phyloP scores from a whole-genome alignment of 2,888 invertebrate genomes.

The Galeruca laticollis region DNA sequence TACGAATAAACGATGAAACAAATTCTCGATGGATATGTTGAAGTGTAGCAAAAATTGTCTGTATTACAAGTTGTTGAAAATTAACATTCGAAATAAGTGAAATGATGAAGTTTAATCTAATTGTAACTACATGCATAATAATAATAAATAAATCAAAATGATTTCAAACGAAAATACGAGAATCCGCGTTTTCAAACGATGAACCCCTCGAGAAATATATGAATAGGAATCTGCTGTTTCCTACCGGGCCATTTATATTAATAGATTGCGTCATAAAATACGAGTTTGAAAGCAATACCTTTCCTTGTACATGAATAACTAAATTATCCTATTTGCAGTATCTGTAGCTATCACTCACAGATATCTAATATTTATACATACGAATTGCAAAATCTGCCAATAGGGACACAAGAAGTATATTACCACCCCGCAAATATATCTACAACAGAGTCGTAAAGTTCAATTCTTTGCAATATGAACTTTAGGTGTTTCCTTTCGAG shows the following conservation, averaged over 20 bases:
- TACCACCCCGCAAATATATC: slow-evolving; percentile 9
- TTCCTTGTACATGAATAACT: slow-evolving; percentile 17
- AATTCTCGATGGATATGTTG: no score
- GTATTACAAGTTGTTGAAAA: no score
- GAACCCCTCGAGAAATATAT: slow-evolving; percentile 10
- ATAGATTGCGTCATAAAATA: slow-evolving; percentile 11
- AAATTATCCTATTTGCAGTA: slow-evolving; percentile 14
- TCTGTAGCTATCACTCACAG: neutral
- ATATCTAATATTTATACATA: slow-evolving; percentile 14
- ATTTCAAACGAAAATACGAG: neutral
- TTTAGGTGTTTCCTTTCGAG: neutral
- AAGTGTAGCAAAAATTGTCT: no score
- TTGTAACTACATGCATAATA: neutral
- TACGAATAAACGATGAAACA: no score
- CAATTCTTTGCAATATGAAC: neutral
- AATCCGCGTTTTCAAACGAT: neutral
- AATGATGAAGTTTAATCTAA: neutral
- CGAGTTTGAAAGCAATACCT: slow-evolving; percentile 2
- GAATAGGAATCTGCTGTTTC: neutral
- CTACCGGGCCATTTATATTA: slow-evolving; percentile 11
- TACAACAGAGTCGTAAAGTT: slow-evolving; percentile 9
- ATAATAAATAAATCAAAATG: neutral
- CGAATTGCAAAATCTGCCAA: slow-evolving; percentile 2
- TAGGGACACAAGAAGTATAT: slow-evolving; percentile 2
- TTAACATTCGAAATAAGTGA: no score